Base-by-base conservation (phyloP, 2,797 vertebrate genomes). In the Cyclopterus lumpus region DNA sequence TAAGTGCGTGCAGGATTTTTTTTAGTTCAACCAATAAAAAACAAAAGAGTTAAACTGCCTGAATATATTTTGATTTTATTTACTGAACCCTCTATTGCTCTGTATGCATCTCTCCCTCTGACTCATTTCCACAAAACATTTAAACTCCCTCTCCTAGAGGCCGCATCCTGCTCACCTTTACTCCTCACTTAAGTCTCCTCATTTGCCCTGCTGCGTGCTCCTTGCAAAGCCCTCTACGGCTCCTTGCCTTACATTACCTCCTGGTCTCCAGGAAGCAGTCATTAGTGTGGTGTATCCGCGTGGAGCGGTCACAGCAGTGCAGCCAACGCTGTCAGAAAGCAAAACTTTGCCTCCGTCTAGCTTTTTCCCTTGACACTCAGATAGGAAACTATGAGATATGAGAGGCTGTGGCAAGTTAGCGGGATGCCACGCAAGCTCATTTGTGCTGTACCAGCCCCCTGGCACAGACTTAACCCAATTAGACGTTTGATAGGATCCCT, bases 401-500 rank as follows among this genome's bases (percentile, higher is more conserved):
- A 63, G 81, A 77, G 57, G 77, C 62, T 67, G 73, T 73, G 73
- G 76, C 62, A 82, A 58, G 73, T 88, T 74, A 86, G 76, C 1
- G n/a, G 63, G 78, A 84, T 63, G 72, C 77, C 61, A 72, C 3
- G 67, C 64, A n/a, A 84, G 81, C 80, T 89, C 73, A 73, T 89
- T 85, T 86, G 82, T 59, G 77, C 73, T 57, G 59, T 53, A 69
- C 73, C 54, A 68, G 44, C 80, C 89, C 80, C 67, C 66, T 36
- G 73, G 88, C 83, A 70, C 83, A 82, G 75, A 77, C 79, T 90
- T 93, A 87, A 93, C 90, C 88, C 83, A 91, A 93, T 92, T 93
- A 93, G 82, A 67, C 26, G 9, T 83, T 84, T 84, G 71, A 81
- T 75, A 81, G 81, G 67, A 78, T 85, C 81, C 79, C 73, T 40